phyloP scores from a whole-genome alignment of 2,113 vertebrate species.

The Amblyopsis rosae region DNA sequence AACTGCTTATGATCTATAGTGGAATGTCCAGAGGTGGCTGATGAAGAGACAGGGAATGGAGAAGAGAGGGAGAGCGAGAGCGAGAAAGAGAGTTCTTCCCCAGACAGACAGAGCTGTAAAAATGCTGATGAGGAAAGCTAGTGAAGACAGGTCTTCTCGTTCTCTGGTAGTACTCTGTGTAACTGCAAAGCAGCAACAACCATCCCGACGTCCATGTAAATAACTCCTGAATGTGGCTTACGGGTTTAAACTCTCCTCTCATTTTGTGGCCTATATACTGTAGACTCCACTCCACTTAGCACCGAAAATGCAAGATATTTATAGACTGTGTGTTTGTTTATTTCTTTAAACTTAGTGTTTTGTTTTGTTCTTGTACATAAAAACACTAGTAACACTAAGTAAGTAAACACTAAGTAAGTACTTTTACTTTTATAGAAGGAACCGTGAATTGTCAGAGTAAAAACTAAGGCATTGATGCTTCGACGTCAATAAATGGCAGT shows the following conservation, averaged over 20 bases:
- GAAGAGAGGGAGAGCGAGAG: slow-evolving; percentile 7
- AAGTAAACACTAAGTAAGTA: no score
- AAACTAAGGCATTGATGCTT: no score
- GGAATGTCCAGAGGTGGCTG: slow-evolving; percentile 6
- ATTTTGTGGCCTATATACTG: slow-evolving; percentile 60
- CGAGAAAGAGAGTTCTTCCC: slow-evolving; percentile 22
- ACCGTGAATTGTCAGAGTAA: no score
- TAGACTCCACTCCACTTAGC: slow-evolving; percentile 23
- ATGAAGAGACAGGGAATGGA: background rate
- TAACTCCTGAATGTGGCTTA: slow-evolving; percentile 61
- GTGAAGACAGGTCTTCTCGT: slow-evolving; percentile 32
- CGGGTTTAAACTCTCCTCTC: slow-evolving; percentile 69
- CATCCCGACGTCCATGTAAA: slow-evolving; percentile 50
- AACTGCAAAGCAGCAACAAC: slow-evolving; percentile 46
- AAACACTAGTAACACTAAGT: no score
- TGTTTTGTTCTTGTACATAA: no score
- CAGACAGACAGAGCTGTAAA: slow-evolving; percentile 13
- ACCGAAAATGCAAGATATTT: no score
- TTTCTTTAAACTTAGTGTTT: no score
- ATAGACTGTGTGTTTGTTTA: no score
- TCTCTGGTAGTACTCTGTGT: slow-evolving; percentile 25
- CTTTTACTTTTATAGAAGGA: no score
- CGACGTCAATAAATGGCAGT: no score
- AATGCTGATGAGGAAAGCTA: background rate
- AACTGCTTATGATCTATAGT: slow-evolving; percentile 4